phyloP scores from a whole-genome alignment of 1,140 invertebrate genomes.

The Drosophila tropicalis region DNA sequence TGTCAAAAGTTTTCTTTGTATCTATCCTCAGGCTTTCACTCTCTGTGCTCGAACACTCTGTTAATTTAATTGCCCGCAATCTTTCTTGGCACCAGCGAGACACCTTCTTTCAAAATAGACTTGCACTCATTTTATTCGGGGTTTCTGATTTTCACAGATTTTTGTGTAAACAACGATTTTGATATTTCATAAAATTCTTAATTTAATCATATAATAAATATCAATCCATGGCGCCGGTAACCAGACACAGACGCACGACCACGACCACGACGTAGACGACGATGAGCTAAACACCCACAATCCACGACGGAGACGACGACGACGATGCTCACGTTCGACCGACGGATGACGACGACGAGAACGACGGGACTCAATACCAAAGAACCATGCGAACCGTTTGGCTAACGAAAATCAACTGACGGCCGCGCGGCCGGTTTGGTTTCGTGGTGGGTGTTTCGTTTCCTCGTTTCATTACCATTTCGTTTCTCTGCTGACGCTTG shows the following conservation, averaged over 20 bases:
- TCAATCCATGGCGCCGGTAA: constrained; percentile 22
- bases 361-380: constrained; percentile 11
- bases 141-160: constrained; percentile 10
- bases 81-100: constrained; percentile 17
- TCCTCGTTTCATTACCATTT: background rate
- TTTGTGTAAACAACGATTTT: constrained; percentile 18
- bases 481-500: constrained; percentile 43
- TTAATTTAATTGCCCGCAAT: constrained; percentile 40
- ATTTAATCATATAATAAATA: constrained; percentile 16
- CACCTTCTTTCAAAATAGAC: constrained; percentile 47
- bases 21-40: background rate
- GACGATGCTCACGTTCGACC: constrained; percentile 23
- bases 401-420: constrained; percentile 46
- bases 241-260: background rate
- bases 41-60: background rate
- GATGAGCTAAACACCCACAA: background rate
- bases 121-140: constrained; percentile 44
- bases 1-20: constrained; percentile 59
- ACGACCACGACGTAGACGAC: constrained; percentile 13
- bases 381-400: constrained; percentile 47
- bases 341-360: constrained; percentile 14
- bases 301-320: background rate
- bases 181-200: constrained; percentile 17
- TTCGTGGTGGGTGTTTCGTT: background rate
- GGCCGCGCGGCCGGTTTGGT: constrained; percentile 11